Percentiles rank a stretch among this genome's conserved stretches.
Evolutionary conservation across 2,113 vertebrate genomes (phyloP).

Genomic region (Aegotheles bennettii): DNA sequence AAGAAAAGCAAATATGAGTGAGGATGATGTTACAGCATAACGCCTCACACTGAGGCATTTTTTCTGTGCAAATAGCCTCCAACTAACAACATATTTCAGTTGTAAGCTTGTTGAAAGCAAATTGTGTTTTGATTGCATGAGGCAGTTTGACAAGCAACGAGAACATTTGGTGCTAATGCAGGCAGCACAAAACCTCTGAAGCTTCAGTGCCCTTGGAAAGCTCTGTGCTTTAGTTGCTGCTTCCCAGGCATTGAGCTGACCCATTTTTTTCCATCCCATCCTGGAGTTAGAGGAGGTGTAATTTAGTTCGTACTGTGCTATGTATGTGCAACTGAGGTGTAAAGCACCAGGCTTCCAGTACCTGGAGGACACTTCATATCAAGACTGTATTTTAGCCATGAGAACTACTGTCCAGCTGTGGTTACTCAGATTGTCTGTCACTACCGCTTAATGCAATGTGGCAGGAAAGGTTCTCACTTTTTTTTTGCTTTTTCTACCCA

Average conservation of each 20-base stretch:
- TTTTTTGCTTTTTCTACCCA: not conserved
- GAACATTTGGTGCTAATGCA: not conserved
- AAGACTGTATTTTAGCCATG: not conserved
- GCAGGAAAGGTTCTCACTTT: not conserved
- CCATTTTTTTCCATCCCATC: not conserved
- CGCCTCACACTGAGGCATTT: not conserved
- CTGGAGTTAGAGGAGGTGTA: not conserved
- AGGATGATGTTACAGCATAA: not conserved
- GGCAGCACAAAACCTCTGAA: not conserved
- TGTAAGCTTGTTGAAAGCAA: not conserved
- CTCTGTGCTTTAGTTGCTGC: not conserved
- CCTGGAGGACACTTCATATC: not conserved
- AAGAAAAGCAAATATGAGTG: not conserved
- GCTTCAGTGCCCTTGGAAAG: not conserved
- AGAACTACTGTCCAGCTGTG: not conserved
- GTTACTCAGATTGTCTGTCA: not conserved
- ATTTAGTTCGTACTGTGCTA: not conserved
- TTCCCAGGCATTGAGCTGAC: not conserved
- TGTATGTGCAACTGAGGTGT: not conserved
- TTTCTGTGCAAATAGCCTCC: not conserved
- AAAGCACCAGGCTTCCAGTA: not conserved
- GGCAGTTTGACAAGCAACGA: not conserved
- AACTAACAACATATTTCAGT: not conserved
- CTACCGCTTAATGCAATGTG: not conserved
- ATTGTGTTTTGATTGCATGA: not conserved